Base-by-base conservation (phyloP, 2,888 invertebrate species). In the Scaptomyza reducta region DNA sequence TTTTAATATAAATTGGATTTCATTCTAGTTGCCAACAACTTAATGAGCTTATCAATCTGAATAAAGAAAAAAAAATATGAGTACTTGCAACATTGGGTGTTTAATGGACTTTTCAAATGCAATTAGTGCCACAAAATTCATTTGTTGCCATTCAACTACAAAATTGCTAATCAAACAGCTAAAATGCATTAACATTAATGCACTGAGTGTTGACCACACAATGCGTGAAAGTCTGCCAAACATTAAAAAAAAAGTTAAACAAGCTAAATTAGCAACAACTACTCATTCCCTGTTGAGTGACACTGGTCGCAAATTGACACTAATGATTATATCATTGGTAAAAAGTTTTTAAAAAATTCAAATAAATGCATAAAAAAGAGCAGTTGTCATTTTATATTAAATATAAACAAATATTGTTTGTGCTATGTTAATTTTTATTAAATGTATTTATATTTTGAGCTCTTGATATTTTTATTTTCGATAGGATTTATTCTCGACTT, bases 101-200 rank as follows among this genome's bases (percentile, higher is more conserved):
- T 63, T 80, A 84, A 87, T 87, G 78, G 70, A 74, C 68, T 88
- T 79, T 88, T 79, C 85, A 68, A 80, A 80, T 77, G 68, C 70
- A 81, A 83, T 87, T 83, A 84, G 77, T 60, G 49, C 40, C 67
- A 47, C 59, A 61, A 62, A 80, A 84, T 82, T 88, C 77, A 88
- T 88, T 88, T 83, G 66, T 38, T 70, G 77, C 62, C 70, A 83
- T 73, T 80, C 70, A 87, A 59, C 62, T 70, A 66, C 45, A 70
- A 81, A 88, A 82, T 79, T 79, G 69, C 64, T 64, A 76, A 62
- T 66, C 61, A 76, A 84, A 82, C 89, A 88, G 63, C 60, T 41
- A 65, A 82, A 87, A 77, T 77, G 68, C 89, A 88, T 82, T 82
- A 88, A 73, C 70, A 77, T 79, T 77, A 73, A 87, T 76, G 61